Evolutionary conservation across 2,888 invertebrate genomes (phyloP).

Genomic region (Archips xylosteana): DNA sequence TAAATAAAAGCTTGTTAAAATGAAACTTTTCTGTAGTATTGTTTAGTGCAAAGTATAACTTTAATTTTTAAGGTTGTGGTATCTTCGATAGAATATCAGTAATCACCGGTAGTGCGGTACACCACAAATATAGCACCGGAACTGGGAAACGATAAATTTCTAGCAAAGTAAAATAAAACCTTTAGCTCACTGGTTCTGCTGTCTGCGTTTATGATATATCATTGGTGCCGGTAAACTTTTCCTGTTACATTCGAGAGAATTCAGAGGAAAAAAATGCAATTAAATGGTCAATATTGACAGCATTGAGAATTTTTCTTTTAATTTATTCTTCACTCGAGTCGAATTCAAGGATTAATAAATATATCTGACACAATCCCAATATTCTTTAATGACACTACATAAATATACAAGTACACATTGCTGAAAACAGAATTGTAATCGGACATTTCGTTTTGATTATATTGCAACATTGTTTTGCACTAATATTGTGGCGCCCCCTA

Average conservation of each 20-base stretch:
- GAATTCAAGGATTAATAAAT: too few relatives aligned
- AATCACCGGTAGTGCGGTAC: constrained; percentile 20
- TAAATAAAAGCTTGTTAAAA: too few relatives aligned
- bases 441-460: too few relatives aligned
- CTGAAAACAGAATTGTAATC: too few relatives aligned
- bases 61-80: neutral
- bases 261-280: neutral
- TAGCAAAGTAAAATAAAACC: constrained; percentile 75
- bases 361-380: too few relatives aligned
- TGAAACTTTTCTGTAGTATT: too few relatives aligned
- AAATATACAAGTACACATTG: too few relatives aligned
- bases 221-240: constrained; percentile 43
- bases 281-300: neutral
- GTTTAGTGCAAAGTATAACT: neutral
- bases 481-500: too few relatives aligned
- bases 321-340: too few relatives aligned
- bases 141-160: constrained; percentile 70
- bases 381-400: too few relatives aligned
- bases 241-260: constrained; percentile 11
- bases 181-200: constrained; percentile 63
- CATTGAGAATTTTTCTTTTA: neutral
- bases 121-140: constrained; percentile 52
- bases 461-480: too few relatives aligned
- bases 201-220: constrained; percentile 70
- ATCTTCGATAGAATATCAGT: constrained; percentile 10